Conservation (phyloP, 2,888 invertebrate species). For the Frankliniella fusca region DNA sequence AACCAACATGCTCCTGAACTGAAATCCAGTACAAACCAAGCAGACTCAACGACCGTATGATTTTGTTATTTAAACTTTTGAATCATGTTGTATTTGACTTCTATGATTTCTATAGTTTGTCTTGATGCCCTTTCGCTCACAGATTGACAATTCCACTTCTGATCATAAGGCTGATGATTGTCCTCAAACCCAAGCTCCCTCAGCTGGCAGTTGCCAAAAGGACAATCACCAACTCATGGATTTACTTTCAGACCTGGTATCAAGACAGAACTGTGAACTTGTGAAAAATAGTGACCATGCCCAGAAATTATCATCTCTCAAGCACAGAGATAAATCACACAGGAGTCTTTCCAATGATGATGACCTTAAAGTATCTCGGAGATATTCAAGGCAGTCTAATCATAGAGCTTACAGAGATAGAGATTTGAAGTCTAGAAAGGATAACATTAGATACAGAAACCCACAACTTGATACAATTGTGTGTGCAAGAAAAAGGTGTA, state of each 20-base stretch:
- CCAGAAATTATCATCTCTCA: too few species aligned
- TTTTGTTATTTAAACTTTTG: too few species aligned
- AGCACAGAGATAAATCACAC: not conserved
- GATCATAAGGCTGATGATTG: not conserved
- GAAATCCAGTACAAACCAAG: not conserved
- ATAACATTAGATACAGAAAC: not conserved
- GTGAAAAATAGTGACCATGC: too few species aligned
- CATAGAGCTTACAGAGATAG: not conserved
- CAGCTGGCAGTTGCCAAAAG: too few species aligned
- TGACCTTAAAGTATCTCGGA: too few species aligned
- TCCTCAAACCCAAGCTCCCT: too few species aligned
- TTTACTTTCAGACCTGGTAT: not conserved
- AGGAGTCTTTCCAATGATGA: too few species aligned
- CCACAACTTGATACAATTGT: not conserved
- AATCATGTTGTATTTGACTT: not conserved
- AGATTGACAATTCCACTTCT: not conserved
- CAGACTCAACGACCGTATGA: not conserved
- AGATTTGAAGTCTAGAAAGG: not conserved
- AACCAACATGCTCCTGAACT: not conserved
- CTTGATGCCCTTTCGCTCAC: too few species aligned
- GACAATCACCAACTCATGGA: not conserved
- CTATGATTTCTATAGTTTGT: not conserved
- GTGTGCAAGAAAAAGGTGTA: not conserved
- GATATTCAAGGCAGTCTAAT: too few species aligned
- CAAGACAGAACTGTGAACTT: not conserved